A percentile compares a stretch with the other conserved stretches of the same genome.
These are phyloP conservation scores for Cyclophora punctaria DNA, from an alignment of 2,888 invertebrate genomes.

Conservation along the genomic window DNA sequence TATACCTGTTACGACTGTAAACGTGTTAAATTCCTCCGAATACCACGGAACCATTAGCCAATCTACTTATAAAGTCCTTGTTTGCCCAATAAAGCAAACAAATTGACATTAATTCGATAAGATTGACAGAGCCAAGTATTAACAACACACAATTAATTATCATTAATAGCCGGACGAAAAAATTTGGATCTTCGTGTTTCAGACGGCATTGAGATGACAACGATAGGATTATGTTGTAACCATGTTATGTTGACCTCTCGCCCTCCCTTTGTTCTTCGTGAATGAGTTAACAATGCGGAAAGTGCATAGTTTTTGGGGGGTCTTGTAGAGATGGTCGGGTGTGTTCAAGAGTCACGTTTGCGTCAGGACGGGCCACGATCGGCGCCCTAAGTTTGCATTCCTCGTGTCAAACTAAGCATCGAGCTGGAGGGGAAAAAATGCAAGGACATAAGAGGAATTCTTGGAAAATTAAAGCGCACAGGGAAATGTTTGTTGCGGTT, in stretches of 20 bases:
- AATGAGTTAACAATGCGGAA: slow-evolving; percentile 17
- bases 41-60: slow-evolving; percentile 1
- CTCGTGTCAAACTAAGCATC: slow-evolving; percentile 65
- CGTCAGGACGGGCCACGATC: slow-evolving; percentile 57
- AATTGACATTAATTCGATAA: slow-evolving; percentile 58
- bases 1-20: no score
- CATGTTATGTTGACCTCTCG: slow-evolving; percentile 29
- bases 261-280: slow-evolving; percentile 18
- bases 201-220: slow-evolving; percentile 72
- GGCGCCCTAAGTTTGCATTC: slow-evolving; percentile 56
- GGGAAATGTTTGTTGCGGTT: background rate
- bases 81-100: slow-evolving; percentile 35
- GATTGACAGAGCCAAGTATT: slow-evolving; percentile 61
- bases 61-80: slow-evolving; percentile 11
- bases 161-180: slow-evolving; percentile 58
- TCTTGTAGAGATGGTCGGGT: slow-evolving; percentile 33
- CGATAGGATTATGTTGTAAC: slow-evolving; percentile 56
- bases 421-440: slow-evolving; percentile 46
- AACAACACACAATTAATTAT: slow-evolving; percentile 64
- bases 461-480: slow-evolving; percentile 22
- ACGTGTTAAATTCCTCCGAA: no score
- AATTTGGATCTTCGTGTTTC: slow-evolving; percentile 59
- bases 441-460: slow-evolving; percentile 46
- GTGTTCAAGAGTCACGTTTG: slow-evolving; percentile 51
- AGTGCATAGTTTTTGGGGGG: slow-evolving; percentile 25